A percentile compares a stretch with the other conserved stretches of the same genome.
Evolutionary conservation across 2,888 invertebrate species (phyloP).

Genomic region (Lampropteryx suffumata): DNA sequence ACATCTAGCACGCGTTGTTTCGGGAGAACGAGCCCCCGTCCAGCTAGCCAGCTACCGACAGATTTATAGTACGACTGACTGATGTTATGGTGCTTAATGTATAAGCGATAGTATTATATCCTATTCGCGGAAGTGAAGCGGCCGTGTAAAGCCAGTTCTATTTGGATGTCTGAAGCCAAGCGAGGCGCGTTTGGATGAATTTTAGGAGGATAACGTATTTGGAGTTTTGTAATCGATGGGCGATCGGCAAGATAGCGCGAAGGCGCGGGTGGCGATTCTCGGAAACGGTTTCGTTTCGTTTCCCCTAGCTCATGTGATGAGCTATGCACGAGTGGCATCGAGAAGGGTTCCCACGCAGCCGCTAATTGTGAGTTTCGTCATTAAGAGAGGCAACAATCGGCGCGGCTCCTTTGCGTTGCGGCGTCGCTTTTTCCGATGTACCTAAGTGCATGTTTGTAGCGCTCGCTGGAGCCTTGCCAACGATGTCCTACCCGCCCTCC

Average conservation of each 20-base stretch:
- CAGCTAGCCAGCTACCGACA: slow-evolving; percentile 49
- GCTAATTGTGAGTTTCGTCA: slow-evolving; percentile 4
- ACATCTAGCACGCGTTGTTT: slow-evolving; percentile 31
- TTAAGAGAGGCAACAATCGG: slow-evolving; percentile 14
- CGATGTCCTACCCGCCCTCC: slow-evolving; percentile 13
- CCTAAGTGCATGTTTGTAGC: slow-evolving; percentile 27
- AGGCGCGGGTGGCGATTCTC: slow-evolving; percentile 6
- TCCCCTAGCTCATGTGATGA: background rate
- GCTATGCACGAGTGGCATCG: background rate
- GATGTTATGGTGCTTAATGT: slow-evolving; percentile 45
- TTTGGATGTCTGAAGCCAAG: no score
- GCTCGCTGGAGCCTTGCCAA: slow-evolving; percentile 45
- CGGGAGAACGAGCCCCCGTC: slow-evolving; percentile 52
- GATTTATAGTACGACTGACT: slow-evolving; percentile 60
- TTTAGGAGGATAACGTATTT: slow-evolving; percentile 1
- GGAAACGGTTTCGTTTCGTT: slow-evolving; percentile 4
- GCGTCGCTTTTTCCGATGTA: slow-evolving; percentile 27
- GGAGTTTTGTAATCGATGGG: slow-evolving; percentile 8
- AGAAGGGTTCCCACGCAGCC: slow-evolving; percentile 12
- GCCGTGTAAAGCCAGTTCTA: slow-evolving; percentile 16
- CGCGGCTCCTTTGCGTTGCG: slow-evolving; percentile 32
- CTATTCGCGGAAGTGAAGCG: slow-evolving; percentile 49
- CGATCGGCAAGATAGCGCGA: slow-evolving; percentile 10
- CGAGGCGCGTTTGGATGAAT: slow-evolving; percentile 14
- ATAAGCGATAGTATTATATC: slow-evolving; percentile 38